Base-by-base conservation (phyloP, 2,888 invertebrate genomes). In the Cheilosia soror region DNA sequence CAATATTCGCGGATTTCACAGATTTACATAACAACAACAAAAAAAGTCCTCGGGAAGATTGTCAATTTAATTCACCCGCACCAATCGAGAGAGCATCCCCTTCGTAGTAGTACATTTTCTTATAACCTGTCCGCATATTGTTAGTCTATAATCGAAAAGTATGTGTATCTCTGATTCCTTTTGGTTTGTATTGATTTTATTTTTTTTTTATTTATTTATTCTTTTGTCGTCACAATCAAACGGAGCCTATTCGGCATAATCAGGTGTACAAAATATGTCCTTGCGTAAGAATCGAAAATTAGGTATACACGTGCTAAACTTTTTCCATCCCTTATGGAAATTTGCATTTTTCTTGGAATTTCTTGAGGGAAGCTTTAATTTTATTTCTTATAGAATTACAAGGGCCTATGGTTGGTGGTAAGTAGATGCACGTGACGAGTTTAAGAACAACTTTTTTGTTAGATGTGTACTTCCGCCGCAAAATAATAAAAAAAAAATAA, bases 251-350 rank as follows among this genome's bases (percentile, higher is more conserved):
- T 49, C 29, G 47, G 47, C 37, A 75, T 75, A 75, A 57, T 75
- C 65, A 58, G 65, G 49, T 57, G 57, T 49, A 29, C 13, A 15
- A 42, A 49, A 57, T 58, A 57, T 66, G 25, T 73, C 73, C 55
- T 53, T 73, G 73, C 31, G 31, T 20, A 20, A 6, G 33, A 63
- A 44, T 57, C 27, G 63, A 47, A 65, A 73, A 65, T 73, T 63
- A 47, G 2, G 20, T 20, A 20, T 20, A 47, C 63, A 63, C 73
- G 63, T 73, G 55, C 31, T 33, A 6, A 6, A 11, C 2, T 25
- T 25, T 29, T 57, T n/a, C 27, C 47, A 58, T 60, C 49, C 58
- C 49, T 60, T 40, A 11, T 5, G 27, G 25, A 33, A 7, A 20
- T 15, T 37, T 11, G 6, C 37, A 44, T 68, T 13, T 13, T 11